A percentile compares a stretch with the other conserved stretches of the same genome.
Evolutionary conservation across 2,113 vertebrate genomes (phyloP).

Genomic region (Corydoras sp.): DNA sequence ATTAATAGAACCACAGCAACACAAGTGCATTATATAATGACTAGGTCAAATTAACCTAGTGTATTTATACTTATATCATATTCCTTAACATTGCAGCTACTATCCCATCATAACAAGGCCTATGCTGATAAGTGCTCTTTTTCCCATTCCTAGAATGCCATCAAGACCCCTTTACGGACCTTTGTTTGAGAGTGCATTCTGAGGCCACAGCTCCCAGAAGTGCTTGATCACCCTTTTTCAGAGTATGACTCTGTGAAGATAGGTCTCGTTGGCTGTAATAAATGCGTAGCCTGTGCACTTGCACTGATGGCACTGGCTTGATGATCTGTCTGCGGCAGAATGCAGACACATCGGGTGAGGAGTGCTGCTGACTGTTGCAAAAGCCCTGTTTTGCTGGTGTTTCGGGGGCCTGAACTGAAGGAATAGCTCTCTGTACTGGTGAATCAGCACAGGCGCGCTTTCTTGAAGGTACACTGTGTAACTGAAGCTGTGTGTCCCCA

Average conservation of each 20-base stretch:
- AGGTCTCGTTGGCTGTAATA: slow-evolving; percentile 12
- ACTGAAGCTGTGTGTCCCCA: slow-evolving; percentile 18
- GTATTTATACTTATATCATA: too few species aligned
- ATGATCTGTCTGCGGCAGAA: slow-evolving; percentile 4
- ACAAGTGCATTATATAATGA: too few species aligned
- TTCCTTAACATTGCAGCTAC: neutral
- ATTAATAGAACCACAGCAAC: too few species aligned
- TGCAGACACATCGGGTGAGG: neutral
- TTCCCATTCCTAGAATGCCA: slow-evolving; percentile 2
- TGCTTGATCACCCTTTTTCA: slow-evolving; percentile 10
- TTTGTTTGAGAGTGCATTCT: slow-evolving; percentile 15
- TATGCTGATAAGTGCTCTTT: slow-evolving; percentile 6
- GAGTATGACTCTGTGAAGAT: neutral
- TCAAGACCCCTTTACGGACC: slow-evolving; percentile 13
- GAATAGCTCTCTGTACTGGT: slow-evolving; percentile 8
- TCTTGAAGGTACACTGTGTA: slow-evolving; percentile 19
- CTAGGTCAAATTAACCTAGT: too few species aligned
- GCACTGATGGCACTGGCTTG: neutral
- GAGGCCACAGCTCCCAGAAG: slow-evolving; percentile 22
- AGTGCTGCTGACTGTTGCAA: slow-evolving; percentile 4
- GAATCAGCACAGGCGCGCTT: slow-evolving; percentile 21
- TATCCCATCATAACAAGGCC: neutral
- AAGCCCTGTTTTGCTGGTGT: slow-evolving; percentile 3
- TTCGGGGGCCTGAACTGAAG: slow-evolving; percentile 10
- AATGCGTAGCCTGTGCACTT: neutral